Percentiles rank a stretch among this genome's conserved stretches.
Conservation (phyloP, 2,113 vertebrate genomes). For the Mesembrinibis cayennensis region DNA sequence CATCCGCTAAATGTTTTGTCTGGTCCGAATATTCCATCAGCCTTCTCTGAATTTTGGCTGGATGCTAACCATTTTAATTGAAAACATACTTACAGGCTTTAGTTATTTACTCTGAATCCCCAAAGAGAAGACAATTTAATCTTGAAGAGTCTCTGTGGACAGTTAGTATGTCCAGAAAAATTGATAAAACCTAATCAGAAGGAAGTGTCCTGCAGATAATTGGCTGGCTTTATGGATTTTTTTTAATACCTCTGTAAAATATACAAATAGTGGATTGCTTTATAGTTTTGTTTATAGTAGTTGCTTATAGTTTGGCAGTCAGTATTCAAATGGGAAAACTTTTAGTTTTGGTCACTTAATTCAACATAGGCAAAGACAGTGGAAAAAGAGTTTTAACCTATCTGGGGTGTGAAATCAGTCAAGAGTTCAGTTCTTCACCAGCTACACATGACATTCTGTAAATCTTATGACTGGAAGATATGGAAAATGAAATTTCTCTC, state of each 20-base stretch:
- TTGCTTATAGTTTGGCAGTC: background rate
- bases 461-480: background rate
- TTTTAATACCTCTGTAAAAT: background rate
- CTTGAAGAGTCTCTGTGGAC: background rate
- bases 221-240: background rate
- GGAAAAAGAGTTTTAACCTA: background rate
- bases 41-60: background rate
- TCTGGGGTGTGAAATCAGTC: background rate
- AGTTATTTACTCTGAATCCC: conserved; percentile 15
- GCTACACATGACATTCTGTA: background rate
- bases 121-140: background rate
- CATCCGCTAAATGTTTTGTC: background rate
- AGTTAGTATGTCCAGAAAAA: background rate
- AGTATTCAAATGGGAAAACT: background rate
- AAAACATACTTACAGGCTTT: background rate
- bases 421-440: background rate
- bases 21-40: background rate
- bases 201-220: background rate
- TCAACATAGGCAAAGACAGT: background rate
- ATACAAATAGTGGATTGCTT: background rate
- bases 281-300: no score
- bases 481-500: background rate
- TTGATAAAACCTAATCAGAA: background rate
- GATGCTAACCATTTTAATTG: background rate
- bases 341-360: background rate